These are phyloP conservation scores for Drosophila formosana DNA, from an alignment of 2,888 invertebrate genomes.

Conservation along the genomic window DNA sequence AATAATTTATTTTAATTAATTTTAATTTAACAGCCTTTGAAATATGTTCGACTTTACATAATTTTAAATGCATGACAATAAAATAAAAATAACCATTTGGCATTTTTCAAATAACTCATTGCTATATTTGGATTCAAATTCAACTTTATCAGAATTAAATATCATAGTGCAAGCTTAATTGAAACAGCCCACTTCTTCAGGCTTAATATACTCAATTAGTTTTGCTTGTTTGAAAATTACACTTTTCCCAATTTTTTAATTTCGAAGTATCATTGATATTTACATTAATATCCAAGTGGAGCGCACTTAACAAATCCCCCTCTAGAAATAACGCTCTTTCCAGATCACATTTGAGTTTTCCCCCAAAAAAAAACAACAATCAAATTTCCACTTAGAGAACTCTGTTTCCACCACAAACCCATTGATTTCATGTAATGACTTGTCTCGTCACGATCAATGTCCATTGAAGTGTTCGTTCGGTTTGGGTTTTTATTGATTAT, in stretches of 20 bases:
- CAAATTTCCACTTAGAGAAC: conserved; percentile 29
- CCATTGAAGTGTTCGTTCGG: conserved; percentile 53
- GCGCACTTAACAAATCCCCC: background rate
- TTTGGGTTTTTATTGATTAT: conserved; percentile 57
- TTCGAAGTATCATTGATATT: background rate
- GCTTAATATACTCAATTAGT: conserved; percentile 9
- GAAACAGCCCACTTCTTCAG: background rate
- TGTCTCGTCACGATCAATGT: conserved; percentile 64
- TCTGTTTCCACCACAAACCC: background rate
- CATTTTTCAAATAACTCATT: background rate
- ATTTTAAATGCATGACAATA: too few species aligned
- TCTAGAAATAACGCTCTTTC: background rate
- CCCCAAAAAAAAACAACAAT: conserved; percentile 7
- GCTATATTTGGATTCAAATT: background rate
- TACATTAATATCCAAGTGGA: background rate
- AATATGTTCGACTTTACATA: too few species aligned
- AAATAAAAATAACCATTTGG: too few species aligned
- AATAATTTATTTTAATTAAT: too few species aligned
- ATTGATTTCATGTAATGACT: conserved; percentile 38
- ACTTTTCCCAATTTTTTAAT: background rate
- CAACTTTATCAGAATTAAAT: background rate
- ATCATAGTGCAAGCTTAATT: background rate
- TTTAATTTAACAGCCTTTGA: too few species aligned
- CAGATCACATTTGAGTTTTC: conserved; percentile 15
- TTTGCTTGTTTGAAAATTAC: background rate